Percentiles rank a stretch among this genome's conserved stretches.
phyloP scores from a whole-genome alignment of 2,797 vertebrate species.

The Lagodon rhomboides region DNA sequence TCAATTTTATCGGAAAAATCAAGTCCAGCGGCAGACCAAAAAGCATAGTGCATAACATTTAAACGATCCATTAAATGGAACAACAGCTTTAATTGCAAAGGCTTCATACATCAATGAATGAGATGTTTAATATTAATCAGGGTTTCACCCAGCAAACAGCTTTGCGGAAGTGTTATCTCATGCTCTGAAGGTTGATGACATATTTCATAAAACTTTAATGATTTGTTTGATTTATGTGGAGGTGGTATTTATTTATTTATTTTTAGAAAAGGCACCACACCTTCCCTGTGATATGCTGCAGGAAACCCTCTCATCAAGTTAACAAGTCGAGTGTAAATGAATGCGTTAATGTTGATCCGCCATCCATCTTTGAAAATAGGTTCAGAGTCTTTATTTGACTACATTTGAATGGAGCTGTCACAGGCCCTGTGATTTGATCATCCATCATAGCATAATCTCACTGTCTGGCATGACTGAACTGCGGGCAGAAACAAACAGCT shows the following conservation, averaged over 20 bases:
- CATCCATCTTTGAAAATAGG: not conserved
- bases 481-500: not conserved
- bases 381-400: not conserved
- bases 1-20: too few species aligned
- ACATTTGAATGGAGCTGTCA: not conserved
- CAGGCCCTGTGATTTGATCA: not conserved
- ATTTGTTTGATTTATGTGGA: not conserved
- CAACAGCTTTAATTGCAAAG: not conserved
- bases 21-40: too few species aligned
- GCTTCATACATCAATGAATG: not conserved
- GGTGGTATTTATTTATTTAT: not conserved
- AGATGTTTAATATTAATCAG: not conserved
- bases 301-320: not conserved
- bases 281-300: not conserved
- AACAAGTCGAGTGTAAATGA: not conserved
- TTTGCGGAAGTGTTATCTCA: not conserved
- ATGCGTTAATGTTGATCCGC: not conserved
- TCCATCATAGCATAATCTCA: not conserved
- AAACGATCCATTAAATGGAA: not conserved
- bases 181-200: constrained; percentile 13
- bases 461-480: not conserved
- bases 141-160: not conserved
- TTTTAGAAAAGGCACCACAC: not conserved
- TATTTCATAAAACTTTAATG: constrained; percentile 17
- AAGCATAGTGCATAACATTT: too few species aligned